Conservation (phyloP, 2,797 vertebrate genomes). For the Sarcoramphus papa region DNA sequence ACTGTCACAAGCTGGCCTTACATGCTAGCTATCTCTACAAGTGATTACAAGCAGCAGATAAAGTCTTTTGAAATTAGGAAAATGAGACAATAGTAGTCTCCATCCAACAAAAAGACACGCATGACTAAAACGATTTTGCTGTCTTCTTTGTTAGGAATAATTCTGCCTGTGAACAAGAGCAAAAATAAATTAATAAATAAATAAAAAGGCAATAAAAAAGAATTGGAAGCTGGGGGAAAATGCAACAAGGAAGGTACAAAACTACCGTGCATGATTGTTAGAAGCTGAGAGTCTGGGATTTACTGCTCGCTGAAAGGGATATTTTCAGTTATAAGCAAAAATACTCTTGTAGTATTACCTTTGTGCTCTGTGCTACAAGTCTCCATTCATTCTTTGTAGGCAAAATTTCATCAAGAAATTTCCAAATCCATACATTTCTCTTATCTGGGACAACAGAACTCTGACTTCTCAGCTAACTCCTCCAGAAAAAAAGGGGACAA, state of each 20-base stretch:
- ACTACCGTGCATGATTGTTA: background rate
- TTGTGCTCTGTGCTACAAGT: background rate
- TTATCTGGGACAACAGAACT: background rate
- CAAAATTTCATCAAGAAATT: background rate
- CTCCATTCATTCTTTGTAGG: background rate
- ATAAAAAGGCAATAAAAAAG: background rate
- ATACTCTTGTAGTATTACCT: background rate
- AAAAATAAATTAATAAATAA: background rate
- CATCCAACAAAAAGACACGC: background rate
- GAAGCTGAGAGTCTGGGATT: background rate
- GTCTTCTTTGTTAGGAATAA: background rate
- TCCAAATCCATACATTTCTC: background rate
- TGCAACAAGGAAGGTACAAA: background rate
- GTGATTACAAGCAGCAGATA: background rate
- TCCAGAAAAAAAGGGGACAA: background rate
- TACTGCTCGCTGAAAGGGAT: rapidly evolving
- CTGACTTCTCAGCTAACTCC: background rate
- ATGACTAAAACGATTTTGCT: background rate
- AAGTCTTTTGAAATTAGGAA: background rate
- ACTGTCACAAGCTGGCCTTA: background rate
- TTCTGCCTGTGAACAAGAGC: background rate
- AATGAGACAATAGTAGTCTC: background rate
- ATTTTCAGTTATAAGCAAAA: background rate
- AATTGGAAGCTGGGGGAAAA: background rate
- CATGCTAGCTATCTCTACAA: background rate